Evolutionary conservation across 2,797 vertebrate species (phyloP), one percentile per base, ranked within the genome.

Genomic region (Ctenopoma multispine): DNA sequence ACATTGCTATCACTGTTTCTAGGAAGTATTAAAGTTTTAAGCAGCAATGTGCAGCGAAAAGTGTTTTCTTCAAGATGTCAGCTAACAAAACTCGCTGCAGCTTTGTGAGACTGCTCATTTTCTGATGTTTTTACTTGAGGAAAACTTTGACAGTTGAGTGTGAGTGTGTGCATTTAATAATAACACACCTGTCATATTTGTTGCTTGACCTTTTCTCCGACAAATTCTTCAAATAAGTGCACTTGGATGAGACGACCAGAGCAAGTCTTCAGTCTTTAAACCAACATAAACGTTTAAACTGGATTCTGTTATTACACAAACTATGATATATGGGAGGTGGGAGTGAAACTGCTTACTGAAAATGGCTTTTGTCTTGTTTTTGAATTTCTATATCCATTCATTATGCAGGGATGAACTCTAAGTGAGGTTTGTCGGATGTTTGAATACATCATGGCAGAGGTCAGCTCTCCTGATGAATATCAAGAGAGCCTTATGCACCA

Each of bases 391-490:
- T 79, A 62, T 81, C 59, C 74, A 87, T 91, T 85, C 82, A 91
- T 93, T 91, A 93, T 92, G 90, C 86, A 92, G 80, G 80, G 74
- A 44, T 86, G 88, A 91, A 84, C 86, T 71, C 72, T 20, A 72
- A 75, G 49, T 46, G 68, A 78, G 74, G 65, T 75, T 63, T 61
- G 68, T 64, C 49, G 54, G 55, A 74, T 66, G 82, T 63, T 66
- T 76, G 80, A 87, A 82, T 82, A 47, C 80, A 88, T 84, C 81
- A 84, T 59, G 77, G 75, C 84, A 69, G 82, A 84, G 83, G 83
- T 90, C 85, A 80, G 81, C 69, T 84, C 90, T 81, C 81, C 90
- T 92, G 90, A 93, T 95, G 93, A 94, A 95, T 95, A 94, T 94
- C 89, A 90, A 93, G 76, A 62, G 34, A 64, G 77, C 83, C 84